phyloP scores from a whole-genome alignment of 2,113 vertebrate genomes.

The Pteropus alecto region DNA sequence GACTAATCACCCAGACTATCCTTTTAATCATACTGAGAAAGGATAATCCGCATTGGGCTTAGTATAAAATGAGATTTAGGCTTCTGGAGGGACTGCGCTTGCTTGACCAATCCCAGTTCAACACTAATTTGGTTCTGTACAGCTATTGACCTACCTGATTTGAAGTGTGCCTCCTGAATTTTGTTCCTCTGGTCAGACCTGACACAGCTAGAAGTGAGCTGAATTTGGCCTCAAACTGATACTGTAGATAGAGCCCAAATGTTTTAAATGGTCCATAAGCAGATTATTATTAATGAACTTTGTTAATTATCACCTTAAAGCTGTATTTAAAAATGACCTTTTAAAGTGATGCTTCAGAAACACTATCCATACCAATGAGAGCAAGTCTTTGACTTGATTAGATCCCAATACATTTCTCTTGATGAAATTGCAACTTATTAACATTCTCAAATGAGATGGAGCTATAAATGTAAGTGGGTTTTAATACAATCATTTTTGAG shows the following conservation, averaged over 20 bases:
- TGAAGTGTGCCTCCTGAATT: background rate
- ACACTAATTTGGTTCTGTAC: background rate
- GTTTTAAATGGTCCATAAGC: slow-evolving; percentile 1
- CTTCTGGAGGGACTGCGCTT: background rate
- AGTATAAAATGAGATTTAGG: background rate
- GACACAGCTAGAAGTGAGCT: background rate
- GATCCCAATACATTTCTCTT: slow-evolving; percentile 80
- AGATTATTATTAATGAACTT: slow-evolving; percentile 76
- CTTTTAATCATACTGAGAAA: background rate
- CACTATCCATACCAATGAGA: slow-evolving; percentile 61
- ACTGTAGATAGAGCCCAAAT: background rate
- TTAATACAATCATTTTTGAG: slow-evolving; percentile 83
- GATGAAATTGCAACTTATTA: slow-evolving; percentile 82
- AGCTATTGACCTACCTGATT: background rate
- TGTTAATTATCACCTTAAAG: slow-evolving; percentile 75
- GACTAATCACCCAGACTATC: background rate
- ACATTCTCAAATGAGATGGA: slow-evolving; percentile 80
- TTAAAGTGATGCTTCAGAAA: slow-evolving; percentile 70
- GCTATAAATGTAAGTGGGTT: slow-evolving; percentile 82
- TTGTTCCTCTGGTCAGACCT: background rate
- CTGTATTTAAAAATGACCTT: slow-evolving; percentile 76
- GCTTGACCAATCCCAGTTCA: background rate
- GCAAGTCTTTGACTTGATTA: slow-evolving; percentile 75
- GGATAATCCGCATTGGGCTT: background rate
- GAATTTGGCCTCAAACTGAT: background rate